Conservation (phyloP, 2,797 vertebrate species). For the Esox lucius region DNA sequence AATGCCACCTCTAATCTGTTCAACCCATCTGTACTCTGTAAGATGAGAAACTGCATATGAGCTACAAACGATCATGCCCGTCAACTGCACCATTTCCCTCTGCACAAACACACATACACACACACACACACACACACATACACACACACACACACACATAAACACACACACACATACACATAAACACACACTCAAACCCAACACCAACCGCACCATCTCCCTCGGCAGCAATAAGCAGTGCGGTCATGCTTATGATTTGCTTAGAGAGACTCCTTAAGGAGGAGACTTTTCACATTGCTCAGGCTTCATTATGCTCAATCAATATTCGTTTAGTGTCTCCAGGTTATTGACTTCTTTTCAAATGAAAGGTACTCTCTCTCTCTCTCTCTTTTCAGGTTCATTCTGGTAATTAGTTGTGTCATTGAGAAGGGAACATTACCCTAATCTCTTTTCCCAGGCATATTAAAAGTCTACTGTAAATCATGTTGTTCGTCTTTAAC, state of each 20-base stretch:
- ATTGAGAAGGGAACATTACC: slow-evolving; percentile 85
- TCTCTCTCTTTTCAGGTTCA: slow-evolving; percentile 76
- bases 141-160: not conserved
- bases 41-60: slow-evolving; percentile 38
- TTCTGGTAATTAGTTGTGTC: slow-evolving; percentile 87
- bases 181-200: not conserved
- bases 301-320: slow-evolving; percentile 90
- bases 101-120: slow-evolving; percentile 23
- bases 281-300: slow-evolving; percentile 83
- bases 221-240: slow-evolving; percentile 66
- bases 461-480: slow-evolving; percentile 83
- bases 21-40: slow-evolving; percentile 46
- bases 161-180: not conserved
- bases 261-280: slow-evolving; percentile 75
- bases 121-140: not conserved
- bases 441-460: slow-evolving; percentile 73
- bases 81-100: slow-evolving; percentile 62
- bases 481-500: slow-evolving; percentile 49
- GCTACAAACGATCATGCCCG: slow-evolving; percentile 54
- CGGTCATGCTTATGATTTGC: slow-evolving; percentile 74
- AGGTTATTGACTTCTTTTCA: slow-evolving; percentile 88
- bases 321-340: slow-evolving; percentile 86
- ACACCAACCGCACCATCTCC: slow-evolving; percentile 51
- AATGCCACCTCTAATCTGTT: slow-evolving; percentile 53
- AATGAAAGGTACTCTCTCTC: slow-evolving; percentile 85